A percentile compares a stretch with the other conserved stretches of the same genome.
phyloP scores from a whole-genome alignment of 1,140 invertebrate genomes.

The Caerostris extrusa region DNA sequence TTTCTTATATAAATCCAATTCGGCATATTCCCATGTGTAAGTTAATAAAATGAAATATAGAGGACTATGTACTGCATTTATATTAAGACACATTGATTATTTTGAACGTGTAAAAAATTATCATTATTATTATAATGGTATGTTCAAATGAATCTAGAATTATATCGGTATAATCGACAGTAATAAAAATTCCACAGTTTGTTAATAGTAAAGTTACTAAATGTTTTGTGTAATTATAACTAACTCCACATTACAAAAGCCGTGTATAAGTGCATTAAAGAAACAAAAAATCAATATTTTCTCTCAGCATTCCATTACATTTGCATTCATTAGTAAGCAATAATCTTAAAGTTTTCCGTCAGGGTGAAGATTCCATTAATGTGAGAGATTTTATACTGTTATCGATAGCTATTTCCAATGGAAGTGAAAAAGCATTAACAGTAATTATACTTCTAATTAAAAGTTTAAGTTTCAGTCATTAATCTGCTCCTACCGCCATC shows the following conservation, averaged over 20 bases:
- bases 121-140: no score
- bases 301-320: background rate
- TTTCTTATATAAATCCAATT: no score
- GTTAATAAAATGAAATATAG: no score
- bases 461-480: constrained; percentile 71
- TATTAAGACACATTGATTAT: no score
- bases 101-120: no score
- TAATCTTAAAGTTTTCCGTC: constrained; percentile 17
- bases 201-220: background rate
- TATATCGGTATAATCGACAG: no score
- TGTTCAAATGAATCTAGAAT: no score
- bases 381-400: constrained; percentile 49
- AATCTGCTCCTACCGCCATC: constrained; percentile 49
- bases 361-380: constrained; percentile 41
- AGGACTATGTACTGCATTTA: no score
- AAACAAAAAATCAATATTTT: background rate
- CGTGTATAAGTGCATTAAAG: background rate
- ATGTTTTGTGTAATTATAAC: background rate
- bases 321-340: background rate
- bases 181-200: background rate
- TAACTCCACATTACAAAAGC: background rate
- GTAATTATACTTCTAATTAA: constrained; percentile 71
- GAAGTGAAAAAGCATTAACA: constrained; percentile 66
- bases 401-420: constrained; percentile 53
- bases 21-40: no score